A percentile compares a stretch with the other conserved stretches of the same genome.
These are phyloP conservation scores for Palloptera scutellata DNA, from an alignment of 2,888 invertebrate genomes.

Conservation along the genomic window DNA sequence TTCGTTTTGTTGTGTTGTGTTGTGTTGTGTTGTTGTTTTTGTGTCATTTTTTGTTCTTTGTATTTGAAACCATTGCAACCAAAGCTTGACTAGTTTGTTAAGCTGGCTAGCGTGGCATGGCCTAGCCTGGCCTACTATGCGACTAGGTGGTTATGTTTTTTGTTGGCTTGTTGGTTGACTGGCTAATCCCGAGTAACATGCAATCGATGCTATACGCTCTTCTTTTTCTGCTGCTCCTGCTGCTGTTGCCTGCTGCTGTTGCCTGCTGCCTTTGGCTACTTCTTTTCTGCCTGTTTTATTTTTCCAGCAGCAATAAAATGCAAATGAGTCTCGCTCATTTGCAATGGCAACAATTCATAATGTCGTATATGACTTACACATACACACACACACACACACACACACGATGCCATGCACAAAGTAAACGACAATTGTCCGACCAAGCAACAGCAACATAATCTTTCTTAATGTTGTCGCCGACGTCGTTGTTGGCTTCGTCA, in stretches of 20 bases:
- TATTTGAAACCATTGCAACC: too few species aligned
- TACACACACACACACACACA: not conserved
- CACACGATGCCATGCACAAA: too few species aligned
- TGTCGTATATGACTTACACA: slow-evolving; percentile 10
- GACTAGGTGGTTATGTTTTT: not conserved
- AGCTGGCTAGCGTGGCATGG: not conserved
- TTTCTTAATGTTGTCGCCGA: not conserved
- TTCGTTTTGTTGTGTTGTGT: not conserved
- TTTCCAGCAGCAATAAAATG: slow-evolving; percentile 21
- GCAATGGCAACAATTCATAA: slow-evolving; percentile 16
- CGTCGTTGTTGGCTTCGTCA: not conserved
- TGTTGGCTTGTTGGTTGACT: not conserved
- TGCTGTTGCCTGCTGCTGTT: too few species aligned
- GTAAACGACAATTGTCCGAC: too few species aligned
- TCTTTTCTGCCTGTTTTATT: too few species aligned
- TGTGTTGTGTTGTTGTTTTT: too few species aligned
- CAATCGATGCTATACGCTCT: not conserved
- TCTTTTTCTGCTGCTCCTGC: not conserved
- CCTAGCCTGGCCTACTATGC: not conserved
- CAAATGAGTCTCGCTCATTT: slow-evolving; percentile 22
- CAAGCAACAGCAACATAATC: too few species aligned
- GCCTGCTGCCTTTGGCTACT: slow-evolving; percentile 2
- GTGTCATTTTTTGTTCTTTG: too few species aligned
- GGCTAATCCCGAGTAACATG: not conserved
- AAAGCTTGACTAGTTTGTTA: not conserved